Conservation (phyloP, 2,797 vertebrate species). For the Prunella strophiata region DNA sequence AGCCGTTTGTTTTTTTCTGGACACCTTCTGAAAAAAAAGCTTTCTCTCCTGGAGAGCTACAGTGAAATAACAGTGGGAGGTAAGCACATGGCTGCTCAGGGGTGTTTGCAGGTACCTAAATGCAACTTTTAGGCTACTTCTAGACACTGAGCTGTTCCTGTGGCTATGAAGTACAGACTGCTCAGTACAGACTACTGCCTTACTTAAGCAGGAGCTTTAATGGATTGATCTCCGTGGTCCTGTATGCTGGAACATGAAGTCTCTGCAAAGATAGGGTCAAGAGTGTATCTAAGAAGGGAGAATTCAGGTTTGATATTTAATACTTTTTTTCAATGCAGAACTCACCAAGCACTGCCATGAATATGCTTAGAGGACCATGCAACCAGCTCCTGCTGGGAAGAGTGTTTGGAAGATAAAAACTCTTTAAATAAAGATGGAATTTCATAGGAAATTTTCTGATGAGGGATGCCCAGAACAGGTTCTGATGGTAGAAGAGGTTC, state of each 20-base stretch:
- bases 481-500: not conserved
- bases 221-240: not conserved
- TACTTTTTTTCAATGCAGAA: not conserved
- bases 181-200: not conserved
- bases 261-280: not conserved
- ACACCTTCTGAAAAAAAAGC: not conserved
- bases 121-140: not conserved
- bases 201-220: not conserved
- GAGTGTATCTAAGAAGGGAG: not conserved
- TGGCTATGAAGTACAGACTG: not conserved
- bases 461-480: not conserved
- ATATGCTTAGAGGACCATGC: not conserved
- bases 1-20: fast-evolving
- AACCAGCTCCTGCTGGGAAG: not conserved
- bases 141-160: not conserved
- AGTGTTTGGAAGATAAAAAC: not conserved
- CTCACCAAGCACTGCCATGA: not conserved
- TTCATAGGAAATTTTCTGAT: not conserved
- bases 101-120: not conserved
- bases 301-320: not conserved
- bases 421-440: not conserved
- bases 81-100: not conserved
- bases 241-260: not conserved
- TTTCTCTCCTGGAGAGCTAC: not conserved
- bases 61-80: not conserved